Evolutionary conservation across 2,888 invertebrate species (phyloP), one percentile per base, ranked within the genome.

Genomic region (Nomada ruficornis): DNA sequence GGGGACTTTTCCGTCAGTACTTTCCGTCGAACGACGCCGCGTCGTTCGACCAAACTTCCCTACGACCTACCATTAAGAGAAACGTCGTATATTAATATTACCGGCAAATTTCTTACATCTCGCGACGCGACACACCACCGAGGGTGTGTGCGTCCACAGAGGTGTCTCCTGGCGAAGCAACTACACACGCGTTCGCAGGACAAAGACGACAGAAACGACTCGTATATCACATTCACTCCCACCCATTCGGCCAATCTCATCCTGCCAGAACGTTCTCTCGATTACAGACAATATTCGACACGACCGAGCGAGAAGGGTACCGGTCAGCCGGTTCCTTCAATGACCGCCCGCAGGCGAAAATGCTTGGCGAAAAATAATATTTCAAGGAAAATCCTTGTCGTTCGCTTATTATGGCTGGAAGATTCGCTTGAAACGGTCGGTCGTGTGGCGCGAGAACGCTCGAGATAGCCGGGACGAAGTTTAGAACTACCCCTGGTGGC

Each of bases 61-160:
- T 73, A 73, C 26, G 63, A 77, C 64, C 64, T 84, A 86, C 81
- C 81, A 81, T 85, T 88, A 87, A 76, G 68, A 85, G 81, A 88
- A 82, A 77, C 84, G 80, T 86, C 85, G 88, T 81, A 89, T 88
- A 89, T 90, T 89, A 91, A 82, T 80, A 87, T 87, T 87, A 88
- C 87, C 73, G 70, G 80, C 74, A 85, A 88, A 88, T 88, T 86
- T 85, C 86, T 86, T 88, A 88, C 86, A 89, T 67, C 65, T 84
- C 86, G 77, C 88, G 81, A 73, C 74, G 62, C 62, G 52, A 42
- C 36, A 11, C 62, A 60, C 42, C 68, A 29, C 55, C 57, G 52
- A 23, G 36, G 29, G 59, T 50, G 67, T 62, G 26, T 63, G n/a
- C 5, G 5, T 29, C 29, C 36, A 36, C 23, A 55, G 20, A 50